Conservation (phyloP, 1,140 invertebrate genomes). For the Drosophila jambulina region DNA sequence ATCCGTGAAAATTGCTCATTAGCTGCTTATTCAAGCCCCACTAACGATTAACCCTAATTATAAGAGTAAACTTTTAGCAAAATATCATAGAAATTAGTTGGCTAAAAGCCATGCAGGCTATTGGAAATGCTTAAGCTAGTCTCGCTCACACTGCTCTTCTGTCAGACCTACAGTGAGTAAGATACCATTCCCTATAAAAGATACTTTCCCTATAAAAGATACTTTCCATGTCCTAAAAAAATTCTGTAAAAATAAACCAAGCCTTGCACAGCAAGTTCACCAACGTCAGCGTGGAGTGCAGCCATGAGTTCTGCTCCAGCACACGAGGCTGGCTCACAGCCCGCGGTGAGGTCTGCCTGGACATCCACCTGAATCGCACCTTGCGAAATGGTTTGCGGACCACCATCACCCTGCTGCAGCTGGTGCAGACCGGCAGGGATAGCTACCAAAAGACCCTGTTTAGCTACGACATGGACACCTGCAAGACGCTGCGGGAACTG, state of each 20-base stretch:
- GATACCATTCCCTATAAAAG: neutral
- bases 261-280: constrained; percentile 33
- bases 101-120: neutral
- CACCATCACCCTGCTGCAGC: constrained; percentile 34
- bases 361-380: constrained; percentile 41
- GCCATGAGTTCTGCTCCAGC: constrained; percentile 23
- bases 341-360: constrained; percentile 27
- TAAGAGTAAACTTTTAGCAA: neutral
- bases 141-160: constrained; percentile 1
- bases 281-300: constrained; percentile 37
- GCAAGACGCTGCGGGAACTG: constrained; percentile 47
- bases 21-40: constrained; percentile 6
- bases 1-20: constrained; percentile 17
- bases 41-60: constrained; percentile 28
- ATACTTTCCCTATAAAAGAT: neutral
- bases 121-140: constrained; percentile 13
- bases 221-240: neutral
- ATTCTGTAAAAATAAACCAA: neutral
- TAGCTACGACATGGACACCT: constrained; percentile 66
- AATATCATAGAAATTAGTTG: constrained; percentile 8
- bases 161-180: constrained; percentile 42
- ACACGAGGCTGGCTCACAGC: constrained; percentile 33
- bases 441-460: constrained; percentile 51
- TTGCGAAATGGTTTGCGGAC: constrained; percentile 37
- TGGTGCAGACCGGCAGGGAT: constrained; percentile 15